A percentile compares a stretch with the other conserved stretches of the same genome.
These are phyloP conservation scores for Halesus radiatus DNA, from an alignment of 1,140 invertebrate species.

Conservation along the genomic window DNA sequence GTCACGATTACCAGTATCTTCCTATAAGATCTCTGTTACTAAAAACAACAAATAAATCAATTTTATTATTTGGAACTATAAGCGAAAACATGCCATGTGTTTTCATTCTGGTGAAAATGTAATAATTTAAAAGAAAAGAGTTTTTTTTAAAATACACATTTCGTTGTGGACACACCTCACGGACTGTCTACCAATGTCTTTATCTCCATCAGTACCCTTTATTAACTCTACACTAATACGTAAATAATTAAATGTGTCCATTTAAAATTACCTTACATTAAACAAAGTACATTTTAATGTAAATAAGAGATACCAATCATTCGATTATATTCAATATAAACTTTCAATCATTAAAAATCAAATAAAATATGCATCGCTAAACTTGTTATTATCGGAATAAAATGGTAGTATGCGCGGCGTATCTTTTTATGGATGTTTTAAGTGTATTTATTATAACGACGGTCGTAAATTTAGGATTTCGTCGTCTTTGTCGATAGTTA, in stretches of 20 bases:
- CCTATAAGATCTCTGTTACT: too few species aligned
- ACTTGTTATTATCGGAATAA: slow-evolving; percentile 49
- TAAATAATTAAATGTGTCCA: slow-evolving; percentile 51
- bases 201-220: neutral
- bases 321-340: slow-evolving; percentile 39
- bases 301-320: slow-evolving; percentile 28
- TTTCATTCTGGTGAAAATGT: too few species aligned
- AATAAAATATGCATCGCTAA: slow-evolving; percentile 4
- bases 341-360: slow-evolving; percentile 25
- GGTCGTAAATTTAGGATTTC: slow-evolving; percentile 51
- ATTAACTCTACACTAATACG: slow-evolving; percentile 31
- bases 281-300: slow-evolving; percentile 42
- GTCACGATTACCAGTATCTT: too few species aligned
- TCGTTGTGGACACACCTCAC: too few species aligned
- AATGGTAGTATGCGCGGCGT: slow-evolving; percentile 48
- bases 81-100: too few species aligned
- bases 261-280: slow-evolving; percentile 42
- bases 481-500: slow-evolving; percentile 49
- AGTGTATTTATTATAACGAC: slow-evolving; percentile 53
- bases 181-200: neutral
- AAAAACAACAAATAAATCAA: too few species aligned
- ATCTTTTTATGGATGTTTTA: slow-evolving; percentile 53
- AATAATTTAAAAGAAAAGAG: too few species aligned
- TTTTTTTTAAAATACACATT: too few species aligned
- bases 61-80: too few species aligned